Percentiles rank a stretch among this genome's conserved stretches.
Evolutionary conservation across 2,888 invertebrate genomes (phyloP).

Genomic region (Poecilus cupreus): DNA sequence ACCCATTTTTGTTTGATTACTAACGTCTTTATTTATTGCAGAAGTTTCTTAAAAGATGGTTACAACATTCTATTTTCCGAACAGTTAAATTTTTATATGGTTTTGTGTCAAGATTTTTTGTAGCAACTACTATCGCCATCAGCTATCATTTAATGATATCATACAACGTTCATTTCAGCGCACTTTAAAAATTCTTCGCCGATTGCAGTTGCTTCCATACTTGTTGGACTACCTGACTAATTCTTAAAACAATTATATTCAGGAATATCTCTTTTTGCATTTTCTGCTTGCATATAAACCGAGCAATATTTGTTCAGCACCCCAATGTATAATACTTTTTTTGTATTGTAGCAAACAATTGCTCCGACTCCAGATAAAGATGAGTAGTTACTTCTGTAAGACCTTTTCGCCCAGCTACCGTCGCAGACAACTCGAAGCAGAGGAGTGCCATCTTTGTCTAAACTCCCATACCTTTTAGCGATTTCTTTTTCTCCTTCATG

Average conservation of each 20-base stretch:
- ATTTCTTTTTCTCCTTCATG: neutral
- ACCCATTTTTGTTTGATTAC: neutral
- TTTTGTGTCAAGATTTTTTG: no score
- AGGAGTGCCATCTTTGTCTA: neutral
- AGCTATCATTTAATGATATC: no score
- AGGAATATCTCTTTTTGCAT: neutral
- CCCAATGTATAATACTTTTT: neutral
- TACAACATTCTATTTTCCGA: no score
- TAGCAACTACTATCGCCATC: no score
- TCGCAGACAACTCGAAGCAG: neutral
- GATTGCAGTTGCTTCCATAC: neutral
- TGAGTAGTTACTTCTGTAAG: neutral
- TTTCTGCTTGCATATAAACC: neutral
- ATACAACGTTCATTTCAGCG: neutral
- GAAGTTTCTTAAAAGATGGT: neutral
- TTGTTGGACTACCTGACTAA: neutral
- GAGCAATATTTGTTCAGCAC: neutral
- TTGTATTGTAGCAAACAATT: neutral
- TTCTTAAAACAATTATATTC: neutral
- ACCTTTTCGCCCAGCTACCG: neutral
- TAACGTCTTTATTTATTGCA: neutral
- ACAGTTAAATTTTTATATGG: no score
- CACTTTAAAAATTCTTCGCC: neutral
- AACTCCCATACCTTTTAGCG: no score
- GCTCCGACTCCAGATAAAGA: constrained; percentile 7